Conservation (phyloP, 2,888 invertebrate species). For the Aphrophora alni region DNA sequence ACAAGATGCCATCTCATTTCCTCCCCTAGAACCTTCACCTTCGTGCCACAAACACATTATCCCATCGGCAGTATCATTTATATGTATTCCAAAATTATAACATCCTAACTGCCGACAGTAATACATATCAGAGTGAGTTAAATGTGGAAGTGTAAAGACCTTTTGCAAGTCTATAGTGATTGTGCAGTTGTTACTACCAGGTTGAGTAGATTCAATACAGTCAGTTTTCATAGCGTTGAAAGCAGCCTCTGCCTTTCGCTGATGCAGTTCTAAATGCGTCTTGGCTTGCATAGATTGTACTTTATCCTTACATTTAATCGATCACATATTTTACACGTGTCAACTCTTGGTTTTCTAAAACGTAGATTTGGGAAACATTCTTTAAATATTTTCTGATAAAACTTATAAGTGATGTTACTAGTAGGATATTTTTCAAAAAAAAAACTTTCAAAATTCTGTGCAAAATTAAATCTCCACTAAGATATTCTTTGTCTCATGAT, state of each 20-base stretch:
- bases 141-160: conserved; percentile 10
- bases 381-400: no score
- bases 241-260: not conserved
- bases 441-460: no score
- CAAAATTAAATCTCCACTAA: no score
- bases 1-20: conserved; percentile 10
- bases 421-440: no score
- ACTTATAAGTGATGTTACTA: no score
- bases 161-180: conserved; percentile 18
- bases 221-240: not conserved
- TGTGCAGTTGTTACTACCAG: not conserved
- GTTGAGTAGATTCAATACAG: not conserved
- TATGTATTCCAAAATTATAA: not conserved
- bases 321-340: no score
- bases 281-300: no score
- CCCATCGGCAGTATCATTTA: not conserved
- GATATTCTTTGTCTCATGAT: no score
- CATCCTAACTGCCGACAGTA: not conserved
- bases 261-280: no score
- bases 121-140: conserved; percentile 20
- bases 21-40: not conserved
- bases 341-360: no score
- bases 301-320: no score
- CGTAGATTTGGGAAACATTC: no score
- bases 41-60: conserved; percentile 11